Percentiles rank a stretch among this genome's conserved stretches.
Evolutionary conservation across 2,797 vertebrate genomes (phyloP).

Genomic region (Squalus acanthias): DNA sequence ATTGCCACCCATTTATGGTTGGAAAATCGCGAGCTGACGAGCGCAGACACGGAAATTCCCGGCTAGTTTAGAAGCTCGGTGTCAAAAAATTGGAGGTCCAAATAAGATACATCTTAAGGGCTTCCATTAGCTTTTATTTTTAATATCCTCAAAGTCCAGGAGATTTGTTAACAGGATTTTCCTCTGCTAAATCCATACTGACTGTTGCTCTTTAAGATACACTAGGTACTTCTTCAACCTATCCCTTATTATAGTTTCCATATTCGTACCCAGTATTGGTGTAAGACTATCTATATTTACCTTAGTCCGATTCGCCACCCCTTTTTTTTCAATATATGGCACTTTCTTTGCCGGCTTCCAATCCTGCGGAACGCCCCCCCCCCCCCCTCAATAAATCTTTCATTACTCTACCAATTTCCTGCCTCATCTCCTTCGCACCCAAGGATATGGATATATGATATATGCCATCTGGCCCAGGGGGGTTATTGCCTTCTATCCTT

Average conservation of each 20-base stretch:
- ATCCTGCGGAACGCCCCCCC: not conserved
- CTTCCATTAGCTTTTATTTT: not conserved
- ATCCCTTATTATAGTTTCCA: not conserved
- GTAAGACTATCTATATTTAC: not conserved
- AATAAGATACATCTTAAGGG: not conserved
- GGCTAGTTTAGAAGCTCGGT: not conserved
- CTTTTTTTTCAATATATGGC: not conserved
- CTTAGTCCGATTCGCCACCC: not conserved
- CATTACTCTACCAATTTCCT: not conserved
- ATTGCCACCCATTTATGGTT: not conserved
- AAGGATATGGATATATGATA: no score
- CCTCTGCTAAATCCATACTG: not conserved
- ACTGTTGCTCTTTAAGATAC: not conserved
- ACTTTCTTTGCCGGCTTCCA: not conserved
- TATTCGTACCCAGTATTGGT: not conserved
- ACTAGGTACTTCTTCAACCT: not conserved
- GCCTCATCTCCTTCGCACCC: not conserved
- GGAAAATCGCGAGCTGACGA: no score
- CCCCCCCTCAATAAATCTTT: not conserved
- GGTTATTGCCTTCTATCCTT: not conserved
- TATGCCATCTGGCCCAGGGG: not conserved
- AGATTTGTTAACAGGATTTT: not conserved
- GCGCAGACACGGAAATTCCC: no score
- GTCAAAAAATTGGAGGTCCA: not conserved
- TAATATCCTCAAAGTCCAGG: not conserved